These are phyloP conservation scores for Nothura maculosa DNA, from an alignment of 2,797 vertebrate species.

Conservation along the genomic window DNA sequence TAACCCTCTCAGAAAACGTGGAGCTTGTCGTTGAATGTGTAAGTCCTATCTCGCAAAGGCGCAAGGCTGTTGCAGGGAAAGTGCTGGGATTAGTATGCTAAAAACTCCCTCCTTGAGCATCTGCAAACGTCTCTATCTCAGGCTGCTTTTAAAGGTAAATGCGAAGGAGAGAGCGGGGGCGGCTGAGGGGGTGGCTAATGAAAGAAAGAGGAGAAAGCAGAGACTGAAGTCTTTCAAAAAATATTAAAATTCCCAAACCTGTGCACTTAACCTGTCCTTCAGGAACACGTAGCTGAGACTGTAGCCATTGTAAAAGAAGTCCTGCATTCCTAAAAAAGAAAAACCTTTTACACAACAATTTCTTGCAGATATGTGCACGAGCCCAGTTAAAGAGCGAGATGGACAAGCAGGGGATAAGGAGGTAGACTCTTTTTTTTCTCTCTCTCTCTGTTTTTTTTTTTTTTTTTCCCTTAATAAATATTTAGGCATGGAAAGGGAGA, in stretches of 20 bases:
- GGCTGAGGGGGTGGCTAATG: no score
- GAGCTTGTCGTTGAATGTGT: not conserved
- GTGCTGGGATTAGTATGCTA: not conserved
- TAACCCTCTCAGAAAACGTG: not conserved
- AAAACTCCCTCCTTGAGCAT: not conserved
- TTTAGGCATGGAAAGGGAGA: constrained; percentile 59
- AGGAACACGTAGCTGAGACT: not conserved
- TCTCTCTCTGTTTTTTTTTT: not conserved
- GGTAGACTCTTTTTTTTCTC: not conserved
- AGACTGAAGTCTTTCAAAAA: not conserved
- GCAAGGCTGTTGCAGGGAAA: not conserved
- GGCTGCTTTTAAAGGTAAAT: not conserved
- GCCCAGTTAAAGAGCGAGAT: constrained; percentile 48
- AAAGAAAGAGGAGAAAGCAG: not conserved
- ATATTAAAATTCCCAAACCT: not conserved
- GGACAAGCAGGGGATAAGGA: not conserved
- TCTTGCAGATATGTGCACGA: constrained; percentile 57
- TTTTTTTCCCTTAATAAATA: constrained; percentile 77
- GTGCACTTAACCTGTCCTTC: not conserved
- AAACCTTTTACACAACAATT: constrained; percentile 54
- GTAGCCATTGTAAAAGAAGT: not conserved
- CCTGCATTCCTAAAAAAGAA: not conserved
- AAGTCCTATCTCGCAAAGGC: not conserved
- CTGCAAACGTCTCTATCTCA: not conserved
- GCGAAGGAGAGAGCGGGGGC: fast-evolving